Evolutionary conservation across 2,113 vertebrate genomes (phyloP).

Genomic region (Hippocampus zosterae): DNA sequence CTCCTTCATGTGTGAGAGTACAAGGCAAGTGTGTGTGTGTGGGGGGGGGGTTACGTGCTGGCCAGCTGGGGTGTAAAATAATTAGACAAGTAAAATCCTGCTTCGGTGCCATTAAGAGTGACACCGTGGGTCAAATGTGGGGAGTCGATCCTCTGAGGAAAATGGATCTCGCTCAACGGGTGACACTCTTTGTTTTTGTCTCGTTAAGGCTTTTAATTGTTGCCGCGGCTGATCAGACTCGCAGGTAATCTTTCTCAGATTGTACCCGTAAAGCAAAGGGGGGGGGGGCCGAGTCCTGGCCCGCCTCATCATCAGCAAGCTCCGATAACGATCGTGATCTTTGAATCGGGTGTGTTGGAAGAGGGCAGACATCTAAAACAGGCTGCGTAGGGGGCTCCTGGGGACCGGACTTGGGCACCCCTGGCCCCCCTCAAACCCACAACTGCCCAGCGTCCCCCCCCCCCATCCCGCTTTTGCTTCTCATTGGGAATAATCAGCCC

Average conservation of each 20-base stretch:
- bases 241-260: neutral
- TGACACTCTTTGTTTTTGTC: conserved; percentile 1
- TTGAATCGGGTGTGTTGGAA: too few relatives aligned
- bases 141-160: neutral
- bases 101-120: conserved; percentile 10
- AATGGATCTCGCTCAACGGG: conserved; percentile 1
- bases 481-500: neutral
- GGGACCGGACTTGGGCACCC: too few relatives aligned
- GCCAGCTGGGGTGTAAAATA: conserved; percentile 51
- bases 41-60: conserved; percentile 3
- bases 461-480: too few relatives aligned
- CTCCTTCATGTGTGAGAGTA: conserved; percentile 50
- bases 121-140: conserved; percentile 14
- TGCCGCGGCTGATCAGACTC: neutral
- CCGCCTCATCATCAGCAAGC: too few relatives aligned
- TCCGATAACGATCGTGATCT: too few relatives aligned
- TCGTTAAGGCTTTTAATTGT: neutral
- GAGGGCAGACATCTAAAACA: too few relatives aligned
- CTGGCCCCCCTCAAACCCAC: neutral
- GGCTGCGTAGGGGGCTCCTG: too few relatives aligned
- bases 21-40: conserved; percentile 5
- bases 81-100: conserved; percentile 36
- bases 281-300: neutral
- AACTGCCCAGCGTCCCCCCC: neutral
- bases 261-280: too few relatives aligned